These are phyloP conservation scores for Prorops nasuta DNA, from an alignment of 1,140 invertebrate genomes.

Conservation along the genomic window DNA sequence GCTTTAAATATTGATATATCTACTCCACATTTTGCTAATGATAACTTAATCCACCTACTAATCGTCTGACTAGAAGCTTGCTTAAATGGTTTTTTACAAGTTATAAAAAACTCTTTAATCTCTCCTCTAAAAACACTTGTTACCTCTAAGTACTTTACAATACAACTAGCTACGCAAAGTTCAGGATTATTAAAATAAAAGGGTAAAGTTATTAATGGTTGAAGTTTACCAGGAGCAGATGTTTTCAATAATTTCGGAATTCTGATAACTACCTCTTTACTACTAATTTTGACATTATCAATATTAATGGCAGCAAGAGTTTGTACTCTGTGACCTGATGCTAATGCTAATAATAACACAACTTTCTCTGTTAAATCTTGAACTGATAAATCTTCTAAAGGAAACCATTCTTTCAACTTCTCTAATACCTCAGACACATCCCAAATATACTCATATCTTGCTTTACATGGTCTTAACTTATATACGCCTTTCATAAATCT, in stretches of 20 bases:
- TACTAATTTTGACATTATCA: not conserved
- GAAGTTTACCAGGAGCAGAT: not conserved
- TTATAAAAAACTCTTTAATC: not conserved
- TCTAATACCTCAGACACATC: not conserved
- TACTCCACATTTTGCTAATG: not conserved
- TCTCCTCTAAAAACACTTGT: not conserved
- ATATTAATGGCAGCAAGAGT: not conserved
- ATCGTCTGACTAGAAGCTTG: not conserved
- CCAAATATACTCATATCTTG: not conserved
- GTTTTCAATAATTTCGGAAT: not conserved
- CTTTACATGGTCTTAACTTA: not conserved
- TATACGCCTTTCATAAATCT: not conserved
- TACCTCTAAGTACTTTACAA: not conserved
- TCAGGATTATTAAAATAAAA: not conserved
- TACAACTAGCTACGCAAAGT: not conserved
- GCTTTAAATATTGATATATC: too few relatives aligned
- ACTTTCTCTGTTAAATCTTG: not conserved
- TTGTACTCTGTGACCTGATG: too few relatives aligned
- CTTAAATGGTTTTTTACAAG: not conserved
- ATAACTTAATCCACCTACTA: not conserved
- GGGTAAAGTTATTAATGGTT: not conserved
- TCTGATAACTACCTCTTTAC: not conserved
- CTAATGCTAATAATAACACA: not conserved
- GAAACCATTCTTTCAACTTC: not conserved
- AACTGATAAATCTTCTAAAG: not conserved